These are phyloP conservation scores for Labia minor DNA, from an alignment of 2,888 invertebrate species.

Conservation along the genomic window DNA sequence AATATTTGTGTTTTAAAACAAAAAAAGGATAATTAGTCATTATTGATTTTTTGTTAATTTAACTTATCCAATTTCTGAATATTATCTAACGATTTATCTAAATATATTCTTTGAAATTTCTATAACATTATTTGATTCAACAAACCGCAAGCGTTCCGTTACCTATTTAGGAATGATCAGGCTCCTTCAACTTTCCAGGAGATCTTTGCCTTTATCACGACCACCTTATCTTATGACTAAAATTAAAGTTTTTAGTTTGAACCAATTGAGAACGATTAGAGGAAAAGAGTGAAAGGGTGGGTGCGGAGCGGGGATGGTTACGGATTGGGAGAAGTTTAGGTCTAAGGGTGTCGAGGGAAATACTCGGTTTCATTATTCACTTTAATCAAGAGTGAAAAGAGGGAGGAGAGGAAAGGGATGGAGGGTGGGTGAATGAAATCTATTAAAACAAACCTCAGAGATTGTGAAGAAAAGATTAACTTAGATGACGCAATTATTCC, in stretches of 20 bases:
- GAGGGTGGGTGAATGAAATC: not conserved
- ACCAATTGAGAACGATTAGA: not conserved
- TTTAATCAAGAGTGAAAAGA: not conserved
- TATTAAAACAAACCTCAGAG: not conserved
- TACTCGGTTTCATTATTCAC: conserved; percentile 13
- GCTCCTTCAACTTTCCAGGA: not conserved
- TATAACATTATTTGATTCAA: not conserved
- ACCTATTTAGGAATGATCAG: not conserved
- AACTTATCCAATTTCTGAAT: too few relatives aligned
- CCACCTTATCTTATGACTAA: not conserved
- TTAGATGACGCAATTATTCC: not conserved
- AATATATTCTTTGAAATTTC: not conserved
- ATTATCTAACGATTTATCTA: too few relatives aligned
- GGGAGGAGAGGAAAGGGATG: not conserved
- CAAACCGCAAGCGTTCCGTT: too few relatives aligned
- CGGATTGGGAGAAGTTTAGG: not conserved
- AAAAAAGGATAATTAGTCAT: too few relatives aligned
- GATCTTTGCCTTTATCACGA: not conserved
- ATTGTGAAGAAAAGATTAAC: conserved; percentile 13
- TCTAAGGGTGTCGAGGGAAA: not conserved
- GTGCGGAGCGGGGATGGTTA: not conserved
- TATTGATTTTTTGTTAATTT: too few relatives aligned
- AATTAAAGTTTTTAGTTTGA: conserved; percentile 3
- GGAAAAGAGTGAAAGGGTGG: not conserved
- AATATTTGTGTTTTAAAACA: too few relatives aligned